A percentile compares a stretch with the other conserved stretches of the same genome.
phyloP scores from a whole-genome alignment of 2,888 invertebrate species.

The Eucera pruinosa region DNA sequence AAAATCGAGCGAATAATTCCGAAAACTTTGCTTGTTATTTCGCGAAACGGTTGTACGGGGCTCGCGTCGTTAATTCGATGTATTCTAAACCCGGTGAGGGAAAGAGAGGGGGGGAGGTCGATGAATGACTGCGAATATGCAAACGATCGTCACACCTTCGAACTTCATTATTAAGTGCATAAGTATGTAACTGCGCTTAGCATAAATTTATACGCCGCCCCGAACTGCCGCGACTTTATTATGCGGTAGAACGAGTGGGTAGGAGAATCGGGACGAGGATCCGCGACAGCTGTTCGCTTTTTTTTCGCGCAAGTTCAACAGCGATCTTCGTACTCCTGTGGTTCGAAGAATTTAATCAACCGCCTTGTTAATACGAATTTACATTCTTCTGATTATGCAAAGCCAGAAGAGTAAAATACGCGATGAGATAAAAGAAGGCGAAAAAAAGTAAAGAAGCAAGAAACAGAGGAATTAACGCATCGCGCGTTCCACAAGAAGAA shows the following conservation, averaged over 20 bases:
- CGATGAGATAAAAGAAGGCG: background rate
- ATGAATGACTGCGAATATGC: constrained; percentile 55
- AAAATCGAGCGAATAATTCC: constrained; percentile 24
- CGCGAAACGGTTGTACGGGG: constrained; percentile 49
- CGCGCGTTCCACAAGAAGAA: background rate
- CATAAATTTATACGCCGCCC: constrained; percentile 64
- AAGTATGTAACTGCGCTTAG: constrained; percentile 67
- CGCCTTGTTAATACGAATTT: constrained; percentile 14
- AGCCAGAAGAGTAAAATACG: background rate
- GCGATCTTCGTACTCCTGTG: background rate
- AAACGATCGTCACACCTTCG: constrained; percentile 58
- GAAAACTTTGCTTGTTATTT: constrained; percentile 66
- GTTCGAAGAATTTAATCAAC: constrained; percentile 16
- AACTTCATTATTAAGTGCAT: constrained; percentile 70
- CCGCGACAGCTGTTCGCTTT: background rate
- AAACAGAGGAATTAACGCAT: constrained; percentile 15
- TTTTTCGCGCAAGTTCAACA: background rate
- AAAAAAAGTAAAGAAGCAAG: no score
- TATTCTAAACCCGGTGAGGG: constrained; percentile 17
- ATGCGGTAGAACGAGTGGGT: constrained; percentile 9
- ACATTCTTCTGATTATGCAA: background rate
- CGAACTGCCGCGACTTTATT: constrained; percentile 39
- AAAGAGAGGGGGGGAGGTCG: background rate
- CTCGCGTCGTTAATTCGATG: constrained; percentile 58
- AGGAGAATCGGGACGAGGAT: constrained; percentile 36